Evolutionary conservation across 2,888 invertebrate species (phyloP).

Genomic region (Reticulitermes lucifugus): DNA sequence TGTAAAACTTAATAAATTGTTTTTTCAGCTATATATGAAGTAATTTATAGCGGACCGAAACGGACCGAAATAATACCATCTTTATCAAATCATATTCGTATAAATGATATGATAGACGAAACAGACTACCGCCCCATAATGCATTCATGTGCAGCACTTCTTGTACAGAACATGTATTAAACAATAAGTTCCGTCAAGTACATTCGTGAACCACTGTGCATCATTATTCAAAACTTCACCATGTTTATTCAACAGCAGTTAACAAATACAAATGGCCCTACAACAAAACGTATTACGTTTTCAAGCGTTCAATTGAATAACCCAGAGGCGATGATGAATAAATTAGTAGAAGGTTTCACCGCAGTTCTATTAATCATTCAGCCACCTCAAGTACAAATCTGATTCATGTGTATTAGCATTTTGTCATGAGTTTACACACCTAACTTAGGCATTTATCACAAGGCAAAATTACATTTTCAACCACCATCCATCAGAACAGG

Average conservation of each 20-base stretch:
- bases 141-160: too few relatives aligned
- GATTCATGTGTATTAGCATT: background rate
- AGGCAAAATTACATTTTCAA: conserved; percentile 21
- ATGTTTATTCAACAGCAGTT: conserved; percentile 8
- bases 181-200: background rate
- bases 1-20: too few relatives aligned
- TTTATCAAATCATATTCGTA: too few relatives aligned
- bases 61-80: too few relatives aligned
- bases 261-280: conserved; percentile 2
- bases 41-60: too few relatives aligned
- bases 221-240: background rate
- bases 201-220: background rate
- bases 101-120: too few relatives aligned
- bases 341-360: background rate
- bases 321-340: background rate
- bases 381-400: background rate
- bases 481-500: conserved; percentile 25
- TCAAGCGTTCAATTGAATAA: conserved; percentile 13
- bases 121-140: too few relatives aligned
- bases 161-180: too few relatives aligned
- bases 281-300: conserved; percentile 1
- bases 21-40: too few relatives aligned
- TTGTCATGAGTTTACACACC: background rate
- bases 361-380: background rate
- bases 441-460: conserved; percentile 1